These are phyloP conservation scores for Discoglossus pictus DNA, from an alignment of 2,797 vertebrate genomes.

Conservation along the genomic window DNA sequence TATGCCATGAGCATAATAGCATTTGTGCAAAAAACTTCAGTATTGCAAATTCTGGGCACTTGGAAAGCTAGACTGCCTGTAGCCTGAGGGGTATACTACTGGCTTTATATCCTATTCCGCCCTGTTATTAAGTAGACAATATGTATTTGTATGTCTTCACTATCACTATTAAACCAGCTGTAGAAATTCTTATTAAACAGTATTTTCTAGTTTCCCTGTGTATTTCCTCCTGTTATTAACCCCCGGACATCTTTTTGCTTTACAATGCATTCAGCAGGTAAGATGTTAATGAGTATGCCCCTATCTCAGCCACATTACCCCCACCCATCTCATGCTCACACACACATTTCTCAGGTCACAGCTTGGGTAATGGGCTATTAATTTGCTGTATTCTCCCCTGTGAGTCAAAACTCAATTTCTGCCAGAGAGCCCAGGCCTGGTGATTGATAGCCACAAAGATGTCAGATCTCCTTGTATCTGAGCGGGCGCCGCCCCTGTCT, in stretches of 20 bases:
- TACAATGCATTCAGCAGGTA: background rate
- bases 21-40: too few species aligned
- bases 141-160: too few species aligned
- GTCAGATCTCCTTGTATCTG: constrained; percentile 69
- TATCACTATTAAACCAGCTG: too few species aligned
- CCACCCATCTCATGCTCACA: constrained; percentile 68
- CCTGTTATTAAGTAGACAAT: too few species aligned
- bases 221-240: too few species aligned
- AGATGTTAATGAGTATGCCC: constrained; percentile 20
- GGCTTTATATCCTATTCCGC: too few species aligned
- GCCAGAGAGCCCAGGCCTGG: constrained; percentile 72
- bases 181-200: too few species aligned
- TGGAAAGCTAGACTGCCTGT: too few species aligned
- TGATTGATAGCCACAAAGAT: constrained; percentile 97
- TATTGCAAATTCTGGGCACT: too few species aligned
- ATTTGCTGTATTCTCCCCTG: constrained; percentile 94
- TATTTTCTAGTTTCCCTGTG: too few species aligned
- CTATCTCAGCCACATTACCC: constrained; percentile 10
- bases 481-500: constrained; percentile 8
- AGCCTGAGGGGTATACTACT: too few species aligned
- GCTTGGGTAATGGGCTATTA: constrained; percentile 99
- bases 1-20: too few species aligned
- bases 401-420: constrained; percentile 92
- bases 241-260: background rate
- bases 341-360: constrained; percentile 92